Evolutionary conservation across 2,797 vertebrate genomes (phyloP).

Genomic region (Danio tinwini): DNA sequence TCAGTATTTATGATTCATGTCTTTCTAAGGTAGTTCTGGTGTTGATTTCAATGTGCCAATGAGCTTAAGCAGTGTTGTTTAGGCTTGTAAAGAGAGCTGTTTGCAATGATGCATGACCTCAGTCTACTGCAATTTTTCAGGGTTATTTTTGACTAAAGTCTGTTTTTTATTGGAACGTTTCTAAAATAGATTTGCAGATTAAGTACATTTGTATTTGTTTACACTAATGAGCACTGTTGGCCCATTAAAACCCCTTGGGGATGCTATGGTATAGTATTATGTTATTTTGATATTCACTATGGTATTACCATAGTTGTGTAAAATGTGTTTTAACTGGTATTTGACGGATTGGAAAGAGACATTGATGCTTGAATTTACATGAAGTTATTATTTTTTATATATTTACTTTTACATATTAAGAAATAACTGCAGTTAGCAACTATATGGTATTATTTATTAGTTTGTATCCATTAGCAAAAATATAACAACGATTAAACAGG

Average conservation of each 20-base stretch:
- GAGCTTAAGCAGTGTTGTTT: conserved; percentile 23
- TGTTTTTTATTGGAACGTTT: conserved; percentile 8
- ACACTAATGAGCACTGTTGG: conserved; percentile 1
- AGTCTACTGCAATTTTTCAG: neutral
- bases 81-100: conserved; percentile 23
- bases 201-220: neutral
- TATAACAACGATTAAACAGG: no score
- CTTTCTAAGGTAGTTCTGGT: conserved; percentile 18
- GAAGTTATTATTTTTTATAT: no score
- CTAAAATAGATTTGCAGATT: neutral
- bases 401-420: no score
- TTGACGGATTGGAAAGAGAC: no score
- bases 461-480: no score
- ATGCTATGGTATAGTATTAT: neutral
- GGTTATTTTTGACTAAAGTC: neutral
- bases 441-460: no score
- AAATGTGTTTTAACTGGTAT: no score
- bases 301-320: no score
- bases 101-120: conserved; percentile 13
- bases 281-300: neutral
- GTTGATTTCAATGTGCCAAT: conserved; percentile 30
- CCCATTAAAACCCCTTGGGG: neutral
- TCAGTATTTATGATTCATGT: conserved; percentile 42
- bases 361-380: no score
- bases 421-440: no score